Percentiles rank a stretch among this genome's conserved stretches.
These are phyloP conservation scores for Drosophila micromelanica DNA, from an alignment of 1,140 invertebrate species.

Conservation along the genomic window DNA sequence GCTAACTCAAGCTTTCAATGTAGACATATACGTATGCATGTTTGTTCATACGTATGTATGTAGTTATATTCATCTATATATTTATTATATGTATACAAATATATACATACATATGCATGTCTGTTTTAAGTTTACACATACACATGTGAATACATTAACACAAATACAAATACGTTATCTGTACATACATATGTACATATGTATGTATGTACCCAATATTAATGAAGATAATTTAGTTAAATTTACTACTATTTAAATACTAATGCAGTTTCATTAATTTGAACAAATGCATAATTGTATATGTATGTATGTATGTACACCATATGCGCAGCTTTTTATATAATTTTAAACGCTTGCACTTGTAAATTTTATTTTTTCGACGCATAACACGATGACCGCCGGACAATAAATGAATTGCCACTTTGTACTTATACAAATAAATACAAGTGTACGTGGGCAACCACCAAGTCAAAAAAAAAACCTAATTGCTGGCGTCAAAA, in stretches of 20 bases:
- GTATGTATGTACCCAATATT: neutral
- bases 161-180: neutral
- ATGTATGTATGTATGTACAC: no score
- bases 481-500: conserved; percentile 48
- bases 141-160: neutral
- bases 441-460: neutral
- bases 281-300: no score
- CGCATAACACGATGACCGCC: no score
- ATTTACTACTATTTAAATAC: no score
- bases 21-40: conserved; percentile 35
- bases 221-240: neutral
- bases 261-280: no score
- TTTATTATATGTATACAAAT: conserved; percentile 36
- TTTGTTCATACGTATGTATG: conserved; percentile 21
- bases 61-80: neutral
- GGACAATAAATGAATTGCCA: no score
- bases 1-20: conserved; percentile 41
- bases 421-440: neutral
- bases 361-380: no score
- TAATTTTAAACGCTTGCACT: no score
- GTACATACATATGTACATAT: neutral
- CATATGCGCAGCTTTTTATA: no score
- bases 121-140: no score
- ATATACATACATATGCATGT: conserved; percentile 9
- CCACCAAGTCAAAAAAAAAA: conserved; percentile 20